Base-by-base conservation (phyloP, 2,888 invertebrate genomes). In the Serrognathus titanus region DNA sequence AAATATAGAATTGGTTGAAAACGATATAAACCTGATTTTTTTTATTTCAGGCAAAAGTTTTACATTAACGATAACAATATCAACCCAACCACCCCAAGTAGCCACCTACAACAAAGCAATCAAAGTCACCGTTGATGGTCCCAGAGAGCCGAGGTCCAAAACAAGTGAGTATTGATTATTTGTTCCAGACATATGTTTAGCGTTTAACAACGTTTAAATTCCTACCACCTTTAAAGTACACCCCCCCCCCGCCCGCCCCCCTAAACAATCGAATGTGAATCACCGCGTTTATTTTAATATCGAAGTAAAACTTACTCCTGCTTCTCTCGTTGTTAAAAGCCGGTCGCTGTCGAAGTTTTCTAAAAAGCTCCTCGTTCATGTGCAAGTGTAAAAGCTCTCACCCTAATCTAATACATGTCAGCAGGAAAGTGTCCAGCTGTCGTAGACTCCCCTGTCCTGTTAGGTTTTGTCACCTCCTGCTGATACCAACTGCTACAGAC, bases 111-210 rank as follows among this genome's bases (percentile, higher is more conserved):
- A 90, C 76, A 96, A 96, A 78, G 96, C 96, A 62, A 97, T 97
- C 80, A 97, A 97, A 81, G 96, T 97, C 66, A 97, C 97, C 16
- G 97, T 97, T 53, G 97, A 97, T 78, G 97, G 97, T 65, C 97
- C 97, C 8, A 80, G 97, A 69, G 97, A 97, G 78, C 96, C 97
- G 5, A 82, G 96, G 72, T 94, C 93, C 66, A 94, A 94, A 82
- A 92, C 92, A 82, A 92, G 90, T 92, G 85, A 89, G 90, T 83
- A 78, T 62, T 63, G 51, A 46, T 51, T 55, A 31, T 45, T 40
- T 31, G 24, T 31, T 31, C 24, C 24, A 31, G 24, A 31, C 24
- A 31, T 31, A 31, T 31, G 24, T 31, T 31, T 31, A 31, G 24
- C 24, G 24, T 31, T 31, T 31, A 31, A 31, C 24, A 31, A 31